A percentile compares a stretch with the other conserved stretches of the same genome.
Evolutionary conservation across 2,888 invertebrate species (phyloP).

Genomic region (Trisateles emortualis): DNA sequence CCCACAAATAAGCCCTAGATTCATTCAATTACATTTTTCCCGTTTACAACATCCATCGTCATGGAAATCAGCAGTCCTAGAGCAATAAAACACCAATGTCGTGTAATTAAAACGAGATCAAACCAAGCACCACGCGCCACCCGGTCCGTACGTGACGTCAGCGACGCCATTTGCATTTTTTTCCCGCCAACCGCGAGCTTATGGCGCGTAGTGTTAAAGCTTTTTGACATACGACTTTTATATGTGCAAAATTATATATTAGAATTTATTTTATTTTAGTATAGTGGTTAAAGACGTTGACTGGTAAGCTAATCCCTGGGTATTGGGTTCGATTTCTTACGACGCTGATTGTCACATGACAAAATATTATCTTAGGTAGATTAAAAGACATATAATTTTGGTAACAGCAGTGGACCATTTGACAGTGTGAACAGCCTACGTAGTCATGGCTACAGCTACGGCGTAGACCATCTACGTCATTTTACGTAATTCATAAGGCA

Average conservation of each 20-base stretch:
- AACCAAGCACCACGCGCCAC: constrained; percentile 56
- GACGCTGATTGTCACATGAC: too few species aligned
- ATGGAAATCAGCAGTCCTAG: constrained; percentile 38
- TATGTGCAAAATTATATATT: constrained; percentile 11
- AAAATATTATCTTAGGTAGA: too few species aligned
- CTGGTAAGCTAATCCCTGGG: too few species aligned
- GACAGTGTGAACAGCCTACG: background rate
- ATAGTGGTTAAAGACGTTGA: too few species aligned
- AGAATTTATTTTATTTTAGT: too few species aligned
- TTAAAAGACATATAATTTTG: too few species aligned
- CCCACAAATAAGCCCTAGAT: constrained; percentile 14
- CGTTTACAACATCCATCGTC: constrained; percentile 18
- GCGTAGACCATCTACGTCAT: constrained; percentile 1
- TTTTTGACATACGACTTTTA: constrained; percentile 26
- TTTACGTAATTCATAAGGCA: background rate
- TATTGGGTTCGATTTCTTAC: too few species aligned
- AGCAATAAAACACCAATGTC: constrained; percentile 63
- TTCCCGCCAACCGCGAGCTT: constrained; percentile 64
- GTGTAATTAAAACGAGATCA: constrained; percentile 72
- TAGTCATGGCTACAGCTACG: background rate
- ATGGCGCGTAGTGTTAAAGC: constrained; percentile 45
- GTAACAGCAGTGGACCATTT: too few species aligned
- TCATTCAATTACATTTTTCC: constrained; percentile 27
- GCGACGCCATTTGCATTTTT: constrained; percentile 74
- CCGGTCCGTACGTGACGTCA: constrained; percentile 71